phyloP scores from a whole-genome alignment of 2,113 vertebrate species.

The Cryptotis parvus region DNA sequence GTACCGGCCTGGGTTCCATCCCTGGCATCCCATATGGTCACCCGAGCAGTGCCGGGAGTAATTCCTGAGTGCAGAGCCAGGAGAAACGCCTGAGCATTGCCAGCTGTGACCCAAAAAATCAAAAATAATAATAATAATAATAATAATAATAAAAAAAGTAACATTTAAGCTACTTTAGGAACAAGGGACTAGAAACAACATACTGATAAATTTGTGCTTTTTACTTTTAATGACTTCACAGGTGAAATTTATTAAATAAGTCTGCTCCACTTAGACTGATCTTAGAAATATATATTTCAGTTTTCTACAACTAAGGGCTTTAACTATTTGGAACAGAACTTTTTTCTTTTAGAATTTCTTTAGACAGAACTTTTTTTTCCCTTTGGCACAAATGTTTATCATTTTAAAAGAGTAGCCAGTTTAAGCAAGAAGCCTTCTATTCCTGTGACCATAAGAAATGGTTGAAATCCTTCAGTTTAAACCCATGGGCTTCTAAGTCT shows the following conservation, averaged over 20 bases:
- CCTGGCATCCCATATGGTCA: too few relatives aligned
- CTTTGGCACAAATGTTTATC: background rate
- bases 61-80: too few relatives aligned
- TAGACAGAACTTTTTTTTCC: too few relatives aligned
- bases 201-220: background rate
- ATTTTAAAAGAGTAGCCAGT: constrained; percentile 44
- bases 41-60: too few relatives aligned
- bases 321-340: background rate
- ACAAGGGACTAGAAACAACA: background rate
- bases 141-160: too few relatives aligned
- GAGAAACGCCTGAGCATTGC: too few relatives aligned
- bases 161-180: constrained; percentile 17
- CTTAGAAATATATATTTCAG: constrained; percentile 2
- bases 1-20: too few relatives aligned
- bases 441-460: background rate
- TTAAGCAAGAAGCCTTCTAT: background rate
- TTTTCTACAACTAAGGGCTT: background rate
- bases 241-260: background rate
- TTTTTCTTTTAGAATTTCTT: background rate
- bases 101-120: too few relatives aligned
- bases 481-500: background rate
- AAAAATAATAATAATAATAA: too few relatives aligned
- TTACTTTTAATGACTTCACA: background rate
- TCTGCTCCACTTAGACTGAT: background rate
- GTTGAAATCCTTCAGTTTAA: background rate